Base-by-base conservation (phyloP, 2,888 invertebrate genomes). In the Pheosia gnoma region DNA sequence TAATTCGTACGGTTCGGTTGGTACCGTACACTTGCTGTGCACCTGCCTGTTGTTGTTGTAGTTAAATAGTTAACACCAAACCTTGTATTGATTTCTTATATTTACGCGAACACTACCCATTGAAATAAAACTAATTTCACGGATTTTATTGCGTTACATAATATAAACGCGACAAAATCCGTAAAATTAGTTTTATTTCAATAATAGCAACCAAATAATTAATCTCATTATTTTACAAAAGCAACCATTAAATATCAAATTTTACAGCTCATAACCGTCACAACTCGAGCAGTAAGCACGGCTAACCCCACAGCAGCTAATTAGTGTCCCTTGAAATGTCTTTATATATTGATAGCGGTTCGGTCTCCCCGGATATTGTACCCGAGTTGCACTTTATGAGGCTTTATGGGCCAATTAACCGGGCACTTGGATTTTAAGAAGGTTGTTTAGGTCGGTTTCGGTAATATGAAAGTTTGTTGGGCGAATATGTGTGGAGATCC, bases 401-500 rank as follows among this genome's bases (percentile, higher is more conserved):
- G 68, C 59, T 81, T 81, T 76, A 81, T 74, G 62, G 61, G 57
- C 41, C 68, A 70, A 77, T 80, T 81, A 80, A 68, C 69, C 58
- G 65, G 54, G 59, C 63, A 61, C 65, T 72, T 68, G 67, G 71
- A 74, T 65, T 74, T 70, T 70, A 64, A 71, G 64, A 25, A 55
- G 59, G 54, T 54, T 63, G 51, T 59, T 60, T 57, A 52, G 58
- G 62, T 60, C 38, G 62, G 51, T 59, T 60, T 57, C 52, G 58
- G 62, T 60, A 58, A 51, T 61, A 54, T 54, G 67, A 53, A 67
- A 66, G 49, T 66, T 61, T 58, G 66, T 67, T 45, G 10, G 45
- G 45, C 10, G 10, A 11, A 10, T 0, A 45, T 41, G 41, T 41
- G 41, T 10, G 4, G 45, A 10, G 9, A 8, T 10, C 4, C 4